These are phyloP conservation scores for Drosophila prosaltans DNA, from an alignment of 1,140 invertebrate genomes.

Conservation along the genomic window DNA sequence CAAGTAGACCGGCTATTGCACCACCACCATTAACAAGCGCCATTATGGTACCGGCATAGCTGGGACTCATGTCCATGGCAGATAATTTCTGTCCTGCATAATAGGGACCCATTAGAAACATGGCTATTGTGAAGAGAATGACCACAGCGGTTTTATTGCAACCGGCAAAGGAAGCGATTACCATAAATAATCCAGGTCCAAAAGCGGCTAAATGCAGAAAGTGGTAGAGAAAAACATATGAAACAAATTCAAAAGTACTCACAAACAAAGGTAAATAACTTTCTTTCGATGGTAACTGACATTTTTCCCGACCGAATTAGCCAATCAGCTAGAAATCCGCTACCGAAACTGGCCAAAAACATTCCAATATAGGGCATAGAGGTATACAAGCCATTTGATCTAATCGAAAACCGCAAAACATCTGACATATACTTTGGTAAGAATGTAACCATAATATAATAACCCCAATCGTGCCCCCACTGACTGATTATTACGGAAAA, in stretches of 20 bases:
- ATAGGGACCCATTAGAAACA: constrained; percentile 87
- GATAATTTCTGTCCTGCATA: constrained; percentile 89
- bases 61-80: constrained; percentile 90
- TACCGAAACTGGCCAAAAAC: constrained; percentile 41
- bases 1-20: constrained; percentile 90
- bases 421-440: constrained; percentile 85
- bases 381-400: constrained; percentile 49
- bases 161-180: constrained; percentile 51
- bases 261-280: constrained; percentile 45
- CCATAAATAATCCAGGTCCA: constrained; percentile 42
- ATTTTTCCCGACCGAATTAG: constrained; percentile 39
- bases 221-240: neutral
- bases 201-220: constrained; percentile 32
- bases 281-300: constrained; percentile 22
- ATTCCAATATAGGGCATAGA: constrained; percentile 61
- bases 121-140: constrained; percentile 34
- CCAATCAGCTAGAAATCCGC: constrained; percentile 46
- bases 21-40: constrained; percentile 91
- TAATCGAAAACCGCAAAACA: constrained; percentile 46
- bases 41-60: constrained; percentile 91
- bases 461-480: constrained; percentile 91
- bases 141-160: constrained; percentile 43
- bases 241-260: neutral
- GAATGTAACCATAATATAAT: constrained; percentile 94
- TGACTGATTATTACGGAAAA: constrained; percentile 87